A percentile compares a stretch with the other conserved stretches of the same genome.
Conservation (phyloP, 2,797 vertebrate genomes). For the Tauraco hartlaubi region DNA sequence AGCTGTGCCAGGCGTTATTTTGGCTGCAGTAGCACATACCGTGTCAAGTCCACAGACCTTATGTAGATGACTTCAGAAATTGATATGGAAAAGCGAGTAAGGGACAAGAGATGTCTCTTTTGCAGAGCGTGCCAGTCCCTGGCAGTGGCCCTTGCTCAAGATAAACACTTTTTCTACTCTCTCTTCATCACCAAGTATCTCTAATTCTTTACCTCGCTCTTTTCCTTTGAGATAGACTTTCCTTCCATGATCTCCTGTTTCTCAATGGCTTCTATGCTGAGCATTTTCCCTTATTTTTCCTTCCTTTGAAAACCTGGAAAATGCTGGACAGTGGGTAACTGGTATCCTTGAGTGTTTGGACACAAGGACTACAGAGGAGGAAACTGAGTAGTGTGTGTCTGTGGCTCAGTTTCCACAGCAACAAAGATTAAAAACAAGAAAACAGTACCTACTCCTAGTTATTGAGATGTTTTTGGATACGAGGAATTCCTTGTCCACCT, state of each 20-base stretch:
- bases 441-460: background rate
- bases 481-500: background rate
- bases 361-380: background rate
- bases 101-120: background rate
- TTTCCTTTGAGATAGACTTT: background rate
- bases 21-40: background rate
- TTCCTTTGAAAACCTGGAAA: background rate
- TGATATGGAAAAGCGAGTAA: background rate
- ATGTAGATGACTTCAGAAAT: background rate
- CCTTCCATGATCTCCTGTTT: background rate
- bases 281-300: background rate
- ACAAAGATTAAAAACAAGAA: background rate
- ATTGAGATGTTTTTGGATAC: background rate
- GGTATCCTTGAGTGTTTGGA: background rate
- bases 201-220: background rate
- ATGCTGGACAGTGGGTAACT: background rate
- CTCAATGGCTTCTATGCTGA: background rate
- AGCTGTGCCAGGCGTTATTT: background rate
- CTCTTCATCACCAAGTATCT: background rate
- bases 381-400: background rate
- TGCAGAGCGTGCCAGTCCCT: background rate
- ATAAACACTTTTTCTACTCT: background rate
- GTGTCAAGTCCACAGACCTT: background rate
- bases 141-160: background rate
- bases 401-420: background rate